Base-by-base conservation (phyloP, 2,113 vertebrate species). In the Prinia subflava region DNA sequence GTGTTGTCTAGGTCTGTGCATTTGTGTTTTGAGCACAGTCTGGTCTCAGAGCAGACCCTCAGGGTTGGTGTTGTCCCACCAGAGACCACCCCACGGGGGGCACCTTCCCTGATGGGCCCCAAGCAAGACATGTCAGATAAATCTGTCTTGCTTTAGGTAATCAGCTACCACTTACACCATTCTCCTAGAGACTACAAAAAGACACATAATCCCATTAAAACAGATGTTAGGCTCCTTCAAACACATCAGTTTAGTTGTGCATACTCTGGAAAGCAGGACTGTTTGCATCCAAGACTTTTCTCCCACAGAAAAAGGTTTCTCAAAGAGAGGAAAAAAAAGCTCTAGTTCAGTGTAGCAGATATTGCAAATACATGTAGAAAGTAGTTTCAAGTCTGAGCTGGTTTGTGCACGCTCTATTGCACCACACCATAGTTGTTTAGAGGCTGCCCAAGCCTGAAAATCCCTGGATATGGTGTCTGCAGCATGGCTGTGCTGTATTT, bases 41-140 rank as follows among this genome's bases (percentile, higher is more conserved):
- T 28, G 56, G 33, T 33, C 17, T 78, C 33, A 27, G 73, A 87
- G 42, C 16, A 84, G 80, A 70, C 60, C 30, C 50, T 81, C 46
- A 65, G 44, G 30, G 13, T 5, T 0, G 0, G 12, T 30, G 20
- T n/a, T 90, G 46, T 74, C 76, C 59, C 55, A 70, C 12, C 22
- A 33, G 30, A 89, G 31, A 44, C 20, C 55, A 62, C 25, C 4
- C 16, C 5, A 50, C 0, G 0, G 24, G 10, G 22, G 5, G 13
- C 13, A 83, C 49, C 20, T 63, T 64, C 21, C 27, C 41, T 79
- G 19, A 27, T 3, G 15, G 53, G 35, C 7, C 20, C 24, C 41
- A n/a, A 0, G 0, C 9, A 65, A 67, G 83, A 41, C 4, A 15
- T 10, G n/a, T 59, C 52, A 75, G 56, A 74, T 78, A 8, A 78